Base-by-base conservation (phyloP, 2,888 invertebrate species). In the Xylophagus ater region DNA sequence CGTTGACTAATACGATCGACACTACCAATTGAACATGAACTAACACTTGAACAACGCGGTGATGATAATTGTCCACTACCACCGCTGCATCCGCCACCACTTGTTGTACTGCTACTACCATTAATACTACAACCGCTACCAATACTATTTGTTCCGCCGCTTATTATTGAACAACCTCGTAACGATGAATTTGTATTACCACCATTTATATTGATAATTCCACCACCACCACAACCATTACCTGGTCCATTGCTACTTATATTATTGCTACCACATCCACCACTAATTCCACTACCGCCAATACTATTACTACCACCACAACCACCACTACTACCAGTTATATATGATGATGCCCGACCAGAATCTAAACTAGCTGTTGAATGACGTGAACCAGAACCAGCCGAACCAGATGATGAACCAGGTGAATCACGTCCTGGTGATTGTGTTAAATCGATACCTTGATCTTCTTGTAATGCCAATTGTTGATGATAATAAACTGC, bases 351-450 rank as follows among this genome's bases (percentile, higher is more conserved):
- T 20, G 90, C 90, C 46, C 90, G 72, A n/a, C 92, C 92, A 51
- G 87, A 87, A 68, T 92, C 92, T 54, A 92, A 67, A 45, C 65
- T 65, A 15, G 89, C 87, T 2, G 89, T 89, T 46, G 88, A 88
- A 62, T 92, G 88, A 30, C 92, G 72, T 13, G 88, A 88, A 15
- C 86, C 85, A 2, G 85, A 86, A 26, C 88, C 88, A 1, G 82
- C 82, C 18, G 86, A 86, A 7, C 88, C 87, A 39, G 87, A 82
- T 12, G 87, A 87, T 0, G 83, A 83, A 10, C 89, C 89, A 10
- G 90, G 89, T 58, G 89, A 89, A 66, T 90, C 89, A 43, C 90
- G 76, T n/a, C 90, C 90, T 29, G 90, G 89, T 54, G 87, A 88
- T 77, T 85, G 85, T 47, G 84, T 84, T 74, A 85, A 78, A 66